Conservation (phyloP, 2,797 vertebrate species). For the Cyprinodon diabolis region DNA sequence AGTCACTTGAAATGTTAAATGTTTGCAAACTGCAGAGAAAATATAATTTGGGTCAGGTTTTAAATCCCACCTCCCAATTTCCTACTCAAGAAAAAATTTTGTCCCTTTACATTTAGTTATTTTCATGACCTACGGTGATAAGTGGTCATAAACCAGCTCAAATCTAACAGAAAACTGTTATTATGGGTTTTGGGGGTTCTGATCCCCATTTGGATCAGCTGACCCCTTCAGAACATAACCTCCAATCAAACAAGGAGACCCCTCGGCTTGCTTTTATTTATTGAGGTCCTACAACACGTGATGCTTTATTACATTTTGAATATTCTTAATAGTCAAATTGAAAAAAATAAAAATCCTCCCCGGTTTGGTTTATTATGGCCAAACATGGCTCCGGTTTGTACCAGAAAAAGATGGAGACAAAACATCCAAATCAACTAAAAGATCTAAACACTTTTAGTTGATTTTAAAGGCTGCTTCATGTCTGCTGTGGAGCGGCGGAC, state of each 20-base stretch:
- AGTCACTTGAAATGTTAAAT: too few species aligned
- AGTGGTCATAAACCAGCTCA: neutral
- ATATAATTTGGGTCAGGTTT: too few species aligned
- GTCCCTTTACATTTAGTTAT: neutral
- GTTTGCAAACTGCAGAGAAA: too few species aligned
- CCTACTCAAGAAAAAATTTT: neutral
- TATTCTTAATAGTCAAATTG: too few species aligned
- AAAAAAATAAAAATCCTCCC: neutral
- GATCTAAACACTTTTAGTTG: neutral
- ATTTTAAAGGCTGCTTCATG: neutral
- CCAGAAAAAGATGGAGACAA: neutral
- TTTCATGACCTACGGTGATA: neutral
- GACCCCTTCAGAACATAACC: too few species aligned
- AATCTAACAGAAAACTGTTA: neutral
- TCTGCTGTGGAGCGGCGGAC: conserved; percentile 19
- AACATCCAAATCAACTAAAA: neutral
- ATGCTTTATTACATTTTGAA: too few species aligned
- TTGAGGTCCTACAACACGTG: too few species aligned
- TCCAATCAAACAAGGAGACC: neutral
- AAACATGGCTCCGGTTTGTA: neutral
- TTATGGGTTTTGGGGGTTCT: neutral
- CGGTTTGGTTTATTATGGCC: neutral
- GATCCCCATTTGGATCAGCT: neutral
- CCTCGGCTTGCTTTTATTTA: neutral
- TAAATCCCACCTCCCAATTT: too few species aligned